Base-by-base conservation (phyloP, 2,113 vertebrate genomes). In the Leptobrachium ailaonicum region DNA sequence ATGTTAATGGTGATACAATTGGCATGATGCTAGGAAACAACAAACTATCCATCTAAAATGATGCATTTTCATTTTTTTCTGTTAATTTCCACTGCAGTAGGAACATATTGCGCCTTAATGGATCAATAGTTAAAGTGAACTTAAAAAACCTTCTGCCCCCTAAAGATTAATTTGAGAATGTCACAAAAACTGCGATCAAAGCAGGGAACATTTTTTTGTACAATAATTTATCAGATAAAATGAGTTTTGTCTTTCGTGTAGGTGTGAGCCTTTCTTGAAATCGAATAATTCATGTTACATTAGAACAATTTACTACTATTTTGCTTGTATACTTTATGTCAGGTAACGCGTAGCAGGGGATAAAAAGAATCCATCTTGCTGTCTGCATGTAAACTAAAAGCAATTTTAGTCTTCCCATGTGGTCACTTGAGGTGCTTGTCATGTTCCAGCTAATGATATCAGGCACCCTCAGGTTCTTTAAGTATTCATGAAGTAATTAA, bases 401-500 rank as follows among this genome's bases (percentile, higher is more conserved):
- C 89, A 92, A 94, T 93, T 95, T 93, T 85, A 87, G 87, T 90
- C 93, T 91, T 93, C 92, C 92, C 91, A 92, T 94, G 93, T 92
- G 93, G 92, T 93, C 93, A 93, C 88, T 93, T 91, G 88, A 91
- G 89, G 93, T 92, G 90, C 90, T 93, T 94, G 92, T 93, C 92
- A 93, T 92, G 92, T 92, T 93, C 88, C 86, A 88, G 87, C 86
- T 94, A 93, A 94, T 93, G 92, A 92, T 94, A 93, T 92, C 92
- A 93, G 91, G 89, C 90, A 93, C 89, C 89, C 92, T 93, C 88
- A 91, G 90, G 90, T 94, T 93, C 91, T 92, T 94, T 92, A 94
- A 92, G 92, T 92, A 94, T 94, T 94, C 92, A 94, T 91, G 87
- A 92, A 94, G 93, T 93, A 94, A 95, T 94, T 95, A 95, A 93